phyloP scores from a whole-genome alignment of 2,888 invertebrate species.

The Rhabditophanes sp. region DNA sequence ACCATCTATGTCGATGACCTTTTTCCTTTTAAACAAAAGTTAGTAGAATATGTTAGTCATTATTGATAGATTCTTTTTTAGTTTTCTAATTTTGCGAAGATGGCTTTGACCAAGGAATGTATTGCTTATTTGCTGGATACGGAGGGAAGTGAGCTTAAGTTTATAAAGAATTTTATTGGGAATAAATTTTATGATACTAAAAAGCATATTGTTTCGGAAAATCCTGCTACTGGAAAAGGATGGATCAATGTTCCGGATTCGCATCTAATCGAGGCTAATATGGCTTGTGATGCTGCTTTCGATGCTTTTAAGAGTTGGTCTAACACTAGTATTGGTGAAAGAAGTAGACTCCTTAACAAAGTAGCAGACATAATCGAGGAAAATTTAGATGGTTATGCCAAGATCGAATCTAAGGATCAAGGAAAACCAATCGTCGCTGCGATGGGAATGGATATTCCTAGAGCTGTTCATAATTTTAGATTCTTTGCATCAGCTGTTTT shows the following conservation, averaged over 20 bases:
- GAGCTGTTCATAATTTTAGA: conserved; percentile 50
- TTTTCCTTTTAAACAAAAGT: too few relatives aligned
- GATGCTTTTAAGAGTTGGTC: conserved; percentile 50
- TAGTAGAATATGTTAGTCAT: too few relatives aligned
- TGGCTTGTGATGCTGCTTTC: conserved; percentile 47
- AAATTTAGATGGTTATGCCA: conserved; percentile 48
- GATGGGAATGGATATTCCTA: conserved; percentile 49
- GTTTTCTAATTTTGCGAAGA: too few relatives aligned
- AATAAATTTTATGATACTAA: conserved; percentile 14
- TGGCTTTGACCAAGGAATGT: too few relatives aligned
- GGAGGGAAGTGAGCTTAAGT: conserved; percentile 1
- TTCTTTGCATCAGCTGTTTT: conserved; percentile 48
- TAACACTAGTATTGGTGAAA: conserved; percentile 42
- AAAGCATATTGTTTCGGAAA: conserved; percentile 17
- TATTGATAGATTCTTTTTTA: too few relatives aligned
- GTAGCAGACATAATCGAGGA: conserved; percentile 50
- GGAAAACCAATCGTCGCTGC: conserved; percentile 50
- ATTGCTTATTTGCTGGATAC: too few relatives aligned
- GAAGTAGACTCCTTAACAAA: conserved; percentile 46
- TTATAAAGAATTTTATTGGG: conserved; percentile 20
- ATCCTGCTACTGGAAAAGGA: conserved; percentile 19
- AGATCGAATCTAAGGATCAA: conserved; percentile 50
- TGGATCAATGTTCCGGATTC: conserved; percentile 47
- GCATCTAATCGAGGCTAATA: conserved; percentile 40
- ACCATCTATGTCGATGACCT: too few relatives aligned